phyloP scores from a whole-genome alignment of 2,113 vertebrate species.

The Scomber scombrus region DNA sequence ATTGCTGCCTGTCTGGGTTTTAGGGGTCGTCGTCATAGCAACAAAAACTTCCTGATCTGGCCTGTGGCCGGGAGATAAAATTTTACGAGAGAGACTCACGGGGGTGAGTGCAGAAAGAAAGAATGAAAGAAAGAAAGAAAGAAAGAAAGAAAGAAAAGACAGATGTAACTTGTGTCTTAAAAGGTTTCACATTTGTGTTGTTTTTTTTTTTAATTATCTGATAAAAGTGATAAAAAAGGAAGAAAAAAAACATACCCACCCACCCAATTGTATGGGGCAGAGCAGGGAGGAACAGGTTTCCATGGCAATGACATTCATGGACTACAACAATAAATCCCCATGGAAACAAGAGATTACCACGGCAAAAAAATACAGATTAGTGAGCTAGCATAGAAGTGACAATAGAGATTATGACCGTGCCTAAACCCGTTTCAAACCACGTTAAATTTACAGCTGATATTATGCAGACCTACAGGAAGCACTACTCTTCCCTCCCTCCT shows the following conservation, averaged over 20 bases:
- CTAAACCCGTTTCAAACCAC: conserved; percentile 66
- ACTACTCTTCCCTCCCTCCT: neutral
- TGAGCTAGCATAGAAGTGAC: conserved; percentile 63
- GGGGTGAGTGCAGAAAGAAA: neutral
- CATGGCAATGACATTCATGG: conserved; percentile 62
- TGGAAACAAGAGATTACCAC: conserved; percentile 78
- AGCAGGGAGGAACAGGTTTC: conserved; percentile 45
- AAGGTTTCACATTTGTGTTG: neutral
- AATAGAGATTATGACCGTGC: conserved; percentile 73
- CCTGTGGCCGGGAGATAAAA: conserved; percentile 32
- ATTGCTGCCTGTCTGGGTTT: conserved; percentile 47
- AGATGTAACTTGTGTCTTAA: neutral
- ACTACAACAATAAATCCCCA: conserved; percentile 75
- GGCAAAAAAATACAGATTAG: conserved; percentile 79
- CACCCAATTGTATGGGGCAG: neutral
- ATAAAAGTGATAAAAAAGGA: conserved; percentile 16
- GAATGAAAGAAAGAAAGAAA: neutral
- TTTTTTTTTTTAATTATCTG: neutral
- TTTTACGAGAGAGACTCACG: conserved; percentile 29
- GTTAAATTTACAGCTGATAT: conserved; percentile 56
- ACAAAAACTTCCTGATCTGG: conserved; percentile 55
- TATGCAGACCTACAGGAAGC: conserved; percentile 25
- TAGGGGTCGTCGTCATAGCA: conserved; percentile 48
- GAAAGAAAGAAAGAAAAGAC: neutral
- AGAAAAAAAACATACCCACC: neutral